phyloP scores from a whole-genome alignment of 2,113 vertebrate genomes.

The Pongo abelii region DNA sequence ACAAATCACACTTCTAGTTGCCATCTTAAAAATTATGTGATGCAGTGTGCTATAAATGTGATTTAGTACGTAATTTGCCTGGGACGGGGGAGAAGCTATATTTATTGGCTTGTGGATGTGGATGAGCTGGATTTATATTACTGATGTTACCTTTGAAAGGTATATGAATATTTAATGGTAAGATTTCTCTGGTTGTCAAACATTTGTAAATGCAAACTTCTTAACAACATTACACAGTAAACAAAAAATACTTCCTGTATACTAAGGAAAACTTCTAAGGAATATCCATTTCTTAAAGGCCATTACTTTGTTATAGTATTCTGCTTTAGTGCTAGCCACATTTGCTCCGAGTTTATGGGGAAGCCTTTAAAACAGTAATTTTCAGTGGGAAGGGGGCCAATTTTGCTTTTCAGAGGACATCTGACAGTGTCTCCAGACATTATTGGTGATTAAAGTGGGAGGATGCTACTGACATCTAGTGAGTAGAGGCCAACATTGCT shows the following conservation, averaged over 20 bases:
- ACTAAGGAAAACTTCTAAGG: neutral
- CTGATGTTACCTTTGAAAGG: slow-evolving; percentile 5
- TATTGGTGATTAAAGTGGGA: neutral
- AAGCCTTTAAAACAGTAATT: neutral
- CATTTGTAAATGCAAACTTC: slow-evolving; percentile 11
- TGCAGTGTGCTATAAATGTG: neutral
- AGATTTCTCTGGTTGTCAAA: slow-evolving; percentile 20
- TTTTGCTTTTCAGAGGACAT: neutral
- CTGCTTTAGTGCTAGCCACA: neutral
- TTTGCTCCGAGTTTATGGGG: neutral
- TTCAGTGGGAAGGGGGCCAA: neutral
- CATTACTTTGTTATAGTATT: neutral
- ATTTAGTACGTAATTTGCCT: neutral
- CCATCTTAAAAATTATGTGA: slow-evolving; percentile 29
- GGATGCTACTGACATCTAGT: neutral
- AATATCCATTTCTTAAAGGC: neutral
- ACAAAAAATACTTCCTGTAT: neutral
- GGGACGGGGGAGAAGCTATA: neutral
- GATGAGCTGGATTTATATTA: neutral
- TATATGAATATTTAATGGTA: slow-evolving; percentile 30
- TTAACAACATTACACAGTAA: slow-evolving; percentile 36
- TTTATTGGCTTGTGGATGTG: slow-evolving; percentile 4
- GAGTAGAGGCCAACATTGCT: neutral
- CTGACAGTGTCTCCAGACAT: neutral
- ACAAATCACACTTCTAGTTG: neutral